A percentile compares a stretch with the other conserved stretches of the same genome.
Conservation (phyloP, 2,888 invertebrate species). For the Ypsolopha sequella region DNA sequence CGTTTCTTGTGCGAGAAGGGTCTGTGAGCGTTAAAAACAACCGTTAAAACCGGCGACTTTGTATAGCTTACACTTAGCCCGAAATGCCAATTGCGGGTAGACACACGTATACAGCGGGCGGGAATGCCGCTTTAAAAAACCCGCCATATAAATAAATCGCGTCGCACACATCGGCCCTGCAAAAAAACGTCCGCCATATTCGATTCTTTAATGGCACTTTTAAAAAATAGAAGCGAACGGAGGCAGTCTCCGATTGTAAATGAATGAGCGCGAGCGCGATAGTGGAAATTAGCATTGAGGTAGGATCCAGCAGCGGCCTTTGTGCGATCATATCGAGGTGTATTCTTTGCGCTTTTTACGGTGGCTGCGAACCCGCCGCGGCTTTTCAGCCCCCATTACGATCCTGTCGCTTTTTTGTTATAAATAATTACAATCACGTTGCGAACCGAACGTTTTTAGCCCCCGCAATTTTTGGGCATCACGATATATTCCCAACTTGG, state of each 20-base stretch:
- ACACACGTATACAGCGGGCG: constrained; percentile 68
- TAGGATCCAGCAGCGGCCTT: constrained; percentile 68
- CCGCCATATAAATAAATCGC: constrained; percentile 69
- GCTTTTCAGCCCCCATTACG: constrained; percentile 57
- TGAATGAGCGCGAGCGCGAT: constrained; percentile 70
- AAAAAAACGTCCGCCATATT: constrained; percentile 67
- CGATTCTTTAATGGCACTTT: constrained; percentile 69
- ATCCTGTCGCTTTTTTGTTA: constrained; percentile 58
- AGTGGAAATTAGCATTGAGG: constrained; percentile 72
- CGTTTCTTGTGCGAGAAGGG: constrained; percentile 57
- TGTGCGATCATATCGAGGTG: constrained; percentile 71
- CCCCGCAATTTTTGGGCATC: no score
- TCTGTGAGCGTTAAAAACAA: constrained; percentile 68
- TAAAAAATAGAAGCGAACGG: constrained; percentile 63
- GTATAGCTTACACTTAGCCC: constrained; percentile 66
- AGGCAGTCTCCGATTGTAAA: constrained; percentile 67
- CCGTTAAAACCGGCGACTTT: constrained; percentile 68
- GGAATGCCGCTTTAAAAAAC: constrained; percentile 70
- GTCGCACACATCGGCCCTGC: constrained; percentile 57
- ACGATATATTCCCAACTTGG: constrained; percentile 13
- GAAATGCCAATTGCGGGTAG: constrained; percentile 70
- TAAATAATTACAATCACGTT: constrained; percentile 54
- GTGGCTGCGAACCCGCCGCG: constrained; percentile 41
- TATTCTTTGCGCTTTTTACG: constrained; percentile 71
- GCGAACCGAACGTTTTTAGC: constrained; percentile 24